phyloP scores from a whole-genome alignment of 2,113 vertebrate species.

The Xiphias gladius region DNA sequence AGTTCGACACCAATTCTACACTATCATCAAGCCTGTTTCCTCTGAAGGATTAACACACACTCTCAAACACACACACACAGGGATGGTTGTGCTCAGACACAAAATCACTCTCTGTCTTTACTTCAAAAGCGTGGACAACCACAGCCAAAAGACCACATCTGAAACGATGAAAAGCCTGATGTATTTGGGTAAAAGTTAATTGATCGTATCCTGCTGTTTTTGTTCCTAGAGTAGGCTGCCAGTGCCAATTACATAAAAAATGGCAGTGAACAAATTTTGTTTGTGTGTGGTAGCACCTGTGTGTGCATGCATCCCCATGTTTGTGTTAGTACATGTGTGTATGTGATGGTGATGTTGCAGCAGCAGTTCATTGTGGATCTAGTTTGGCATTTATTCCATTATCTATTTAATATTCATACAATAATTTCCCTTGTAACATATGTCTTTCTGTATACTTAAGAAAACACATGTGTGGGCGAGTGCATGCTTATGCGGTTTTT shows the following conservation, averaged over 20 bases:
- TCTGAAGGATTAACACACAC: conserved; percentile 30
- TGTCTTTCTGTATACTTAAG: conserved; percentile 15
- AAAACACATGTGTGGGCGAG: conserved; percentile 12
- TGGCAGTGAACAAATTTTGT: neutral
- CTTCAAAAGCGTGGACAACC: conserved; percentile 43
- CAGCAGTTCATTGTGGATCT: neutral
- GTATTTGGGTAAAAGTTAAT: conserved; percentile 68
- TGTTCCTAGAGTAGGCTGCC: conserved; percentile 51
- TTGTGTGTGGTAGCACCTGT: conserved; percentile 4
- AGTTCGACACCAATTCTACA: conserved; percentile 49
- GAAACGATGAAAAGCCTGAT: conserved; percentile 55
- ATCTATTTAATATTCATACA: conserved; percentile 33
- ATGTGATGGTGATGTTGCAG: neutral
- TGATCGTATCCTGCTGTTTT: conserved; percentile 59
- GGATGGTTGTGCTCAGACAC: neutral
- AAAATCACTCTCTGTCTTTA: conserved; percentile 16
- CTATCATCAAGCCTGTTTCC: conserved; percentile 39
- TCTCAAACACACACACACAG: neutral
- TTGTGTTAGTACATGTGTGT: neutral
- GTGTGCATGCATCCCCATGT: neutral
- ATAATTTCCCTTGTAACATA: conserved; percentile 22
- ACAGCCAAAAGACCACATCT: conserved; percentile 43
- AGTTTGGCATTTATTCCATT: conserved; percentile 7
- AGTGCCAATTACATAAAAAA: conserved; percentile 49
- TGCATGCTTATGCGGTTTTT: neutral